These are phyloP conservation scores for Sebastes matsubarae DNA, from an alignment of 2,797 vertebrate species.

Conservation along the genomic window DNA sequence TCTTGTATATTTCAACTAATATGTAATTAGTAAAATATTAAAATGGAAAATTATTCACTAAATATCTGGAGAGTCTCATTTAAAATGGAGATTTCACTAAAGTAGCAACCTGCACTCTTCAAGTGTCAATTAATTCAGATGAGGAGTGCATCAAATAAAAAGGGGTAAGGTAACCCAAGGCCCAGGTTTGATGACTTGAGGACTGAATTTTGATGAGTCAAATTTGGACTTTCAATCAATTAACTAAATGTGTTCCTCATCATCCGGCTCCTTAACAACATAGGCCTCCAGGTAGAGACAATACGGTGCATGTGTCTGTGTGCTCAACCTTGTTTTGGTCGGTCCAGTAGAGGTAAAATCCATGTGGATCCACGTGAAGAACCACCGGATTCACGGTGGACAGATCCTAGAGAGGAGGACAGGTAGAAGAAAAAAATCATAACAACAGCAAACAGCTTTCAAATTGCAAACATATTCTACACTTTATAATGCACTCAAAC, in stretches of 20 bases:
- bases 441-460: not conserved
- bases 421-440: not conserved
- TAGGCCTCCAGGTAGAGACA: not conserved
- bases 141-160: not conserved
- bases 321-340: slow-evolving; percentile 83
- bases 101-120: not conserved
- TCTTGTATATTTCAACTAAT: not conserved
- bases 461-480: not conserved
- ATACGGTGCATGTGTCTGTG: not conserved
- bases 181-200: not conserved
- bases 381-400: slow-evolving; percentile 83
- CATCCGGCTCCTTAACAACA: not conserved
- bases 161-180: not conserved
- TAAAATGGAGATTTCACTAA: not conserved
- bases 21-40: no score
- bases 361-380: slow-evolving; percentile 81
- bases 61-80: not conserved
- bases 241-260: not conserved
- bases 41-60: not conserved
- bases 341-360: slow-evolving; percentile 85
- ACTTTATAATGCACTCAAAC: not conserved
- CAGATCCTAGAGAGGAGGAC: slow-evolving; percentile 73
- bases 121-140: not conserved
- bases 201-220: not conserved
- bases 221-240: not conserved